Evolutionary conservation across 2,113 vertebrate species (phyloP), one percentile per base, ranked within the genome.

Genomic region (Plotosus lineatus): DNA sequence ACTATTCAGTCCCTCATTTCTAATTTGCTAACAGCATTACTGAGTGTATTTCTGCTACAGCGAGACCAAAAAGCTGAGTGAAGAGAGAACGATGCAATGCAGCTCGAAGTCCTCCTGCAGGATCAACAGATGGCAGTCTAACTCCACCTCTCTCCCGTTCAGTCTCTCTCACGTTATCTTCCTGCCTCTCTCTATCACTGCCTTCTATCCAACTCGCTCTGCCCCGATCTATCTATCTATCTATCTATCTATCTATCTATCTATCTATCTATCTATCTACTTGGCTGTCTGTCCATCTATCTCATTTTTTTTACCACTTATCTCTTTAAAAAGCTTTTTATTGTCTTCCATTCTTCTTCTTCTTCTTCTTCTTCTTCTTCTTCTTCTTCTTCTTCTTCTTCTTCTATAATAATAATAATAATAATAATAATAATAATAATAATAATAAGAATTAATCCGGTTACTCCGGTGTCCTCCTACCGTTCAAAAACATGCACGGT

Each of bases 111-210:
- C 33, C 77, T 83, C 80, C 66, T 19, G 6, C 48, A 33, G 42
- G 53, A 83, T 91, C 93, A 91, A 93, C 89, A 94, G 93, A 93
- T 93, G 93, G 93, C 93, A 93, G 88, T 93, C 88, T 92, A 91
- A 90, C 90, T 82, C 60, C 55, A 60, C 15, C 44, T 19, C 26
- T 6, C 58, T 26, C 50, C 42, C 50, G 21, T 53, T 42, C 76
- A 55, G 44, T 40, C 72, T 80, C 76, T 14, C 21, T 71, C 17
- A 66, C 36, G 15, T 19, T 15, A 3, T 86, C 88, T 85, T 82
- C 86, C 75, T 50, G 15, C 38, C 72, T 40, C 44, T 23, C 33
- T 66, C 82, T 5, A 28, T 44, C 42, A 55, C 50, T n/a, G n/a
- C 14, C 66, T 42, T 21, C 69, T 65, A 33, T 61, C 85, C 86